Conservation (phyloP, 1,140 invertebrate genomes). For the Chironomus striatipennis region DNA sequence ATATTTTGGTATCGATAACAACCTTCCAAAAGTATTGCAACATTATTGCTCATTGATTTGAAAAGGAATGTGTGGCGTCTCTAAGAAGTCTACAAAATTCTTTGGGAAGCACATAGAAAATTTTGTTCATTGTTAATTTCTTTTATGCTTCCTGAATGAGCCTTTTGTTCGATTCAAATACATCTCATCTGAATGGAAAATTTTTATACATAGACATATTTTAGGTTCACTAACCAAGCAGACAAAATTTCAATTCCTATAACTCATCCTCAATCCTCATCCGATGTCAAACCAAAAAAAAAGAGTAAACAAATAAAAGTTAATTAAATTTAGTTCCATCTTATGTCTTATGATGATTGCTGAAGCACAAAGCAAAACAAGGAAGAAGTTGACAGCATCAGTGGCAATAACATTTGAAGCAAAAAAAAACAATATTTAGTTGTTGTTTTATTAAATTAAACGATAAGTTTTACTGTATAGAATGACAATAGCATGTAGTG, state of each 20-base stretch:
- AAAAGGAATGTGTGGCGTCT: no score
- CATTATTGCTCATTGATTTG: no score
- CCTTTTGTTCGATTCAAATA: no score
- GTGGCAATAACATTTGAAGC: background rate
- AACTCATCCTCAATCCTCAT: background rate
- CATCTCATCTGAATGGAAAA: background rate
- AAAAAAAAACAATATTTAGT: background rate
- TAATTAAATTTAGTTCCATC: slow-evolving; percentile 4
- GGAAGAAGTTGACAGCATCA: background rate
- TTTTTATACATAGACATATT: background rate
- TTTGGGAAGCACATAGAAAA: no score
- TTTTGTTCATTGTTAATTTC: no score
- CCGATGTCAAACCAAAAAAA: background rate
- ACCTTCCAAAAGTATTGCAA: no score
- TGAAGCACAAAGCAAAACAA: background rate
- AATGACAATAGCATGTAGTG: background rate
- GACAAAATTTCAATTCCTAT: no score
- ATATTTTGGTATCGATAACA: no score
- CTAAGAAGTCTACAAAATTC: no score
- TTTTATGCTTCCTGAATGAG: no score
- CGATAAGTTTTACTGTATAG: background rate
- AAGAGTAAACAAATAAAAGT: slow-evolving; percentile 9
- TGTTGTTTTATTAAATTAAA: background rate
- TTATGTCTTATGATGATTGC: background rate
- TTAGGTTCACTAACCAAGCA: background rate